These are phyloP conservation scores for Lobophora halterata DNA, from an alignment of 2,888 invertebrate genomes.

Conservation along the genomic window DNA sequence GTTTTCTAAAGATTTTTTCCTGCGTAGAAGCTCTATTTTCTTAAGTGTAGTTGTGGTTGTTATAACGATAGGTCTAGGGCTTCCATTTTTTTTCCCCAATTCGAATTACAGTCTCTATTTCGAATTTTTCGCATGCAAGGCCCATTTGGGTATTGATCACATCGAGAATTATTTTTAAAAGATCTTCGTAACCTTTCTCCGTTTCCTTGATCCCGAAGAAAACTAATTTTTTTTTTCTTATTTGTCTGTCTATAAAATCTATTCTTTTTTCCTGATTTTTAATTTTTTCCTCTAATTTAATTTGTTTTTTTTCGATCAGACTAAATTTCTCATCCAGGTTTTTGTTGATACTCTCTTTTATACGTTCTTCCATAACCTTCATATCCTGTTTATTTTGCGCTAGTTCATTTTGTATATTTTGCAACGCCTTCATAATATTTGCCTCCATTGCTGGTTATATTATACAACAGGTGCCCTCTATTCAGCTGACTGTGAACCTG, in stretches of 20 bases:
- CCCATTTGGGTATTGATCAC: conserved; percentile 27
- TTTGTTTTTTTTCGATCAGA: conserved; percentile 22
- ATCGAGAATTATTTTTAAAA: conserved; percentile 36
- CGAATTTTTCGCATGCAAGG: conserved; percentile 16
- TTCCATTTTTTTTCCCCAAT: conserved; percentile 27
- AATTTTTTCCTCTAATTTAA: conserved; percentile 26
- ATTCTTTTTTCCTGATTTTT: conserved; percentile 34
- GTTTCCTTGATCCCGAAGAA: conserved; percentile 32
- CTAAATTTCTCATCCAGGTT: conserved; percentile 30
- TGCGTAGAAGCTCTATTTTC: conserved; percentile 8
- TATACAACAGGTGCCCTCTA: too few species aligned
- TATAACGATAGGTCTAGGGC: conserved; percentile 24
- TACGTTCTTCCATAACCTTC: conserved; percentile 32
- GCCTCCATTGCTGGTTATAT: too few species aligned
- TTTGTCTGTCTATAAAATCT: conserved; percentile 25
- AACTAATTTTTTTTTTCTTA: conserved; percentile 31
- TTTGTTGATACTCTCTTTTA: conserved; percentile 30
- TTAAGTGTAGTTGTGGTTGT: conserved; percentile 8
- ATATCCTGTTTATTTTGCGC: conserved; percentile 28
- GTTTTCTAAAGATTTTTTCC: conserved; percentile 5
- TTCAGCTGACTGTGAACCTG: too few species aligned
- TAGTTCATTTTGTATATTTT: conserved; percentile 27
- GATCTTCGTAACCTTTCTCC: conserved; percentile 28
- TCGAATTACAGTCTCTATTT: conserved; percentile 25
- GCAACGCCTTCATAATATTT: too few species aligned